Percentiles rank a stretch among this genome's conserved stretches.
These are phyloP conservation scores for Ditylenchus dipsaci DNA, from an alignment of 1,140 invertebrate genomes.

Conservation along the genomic window DNA sequence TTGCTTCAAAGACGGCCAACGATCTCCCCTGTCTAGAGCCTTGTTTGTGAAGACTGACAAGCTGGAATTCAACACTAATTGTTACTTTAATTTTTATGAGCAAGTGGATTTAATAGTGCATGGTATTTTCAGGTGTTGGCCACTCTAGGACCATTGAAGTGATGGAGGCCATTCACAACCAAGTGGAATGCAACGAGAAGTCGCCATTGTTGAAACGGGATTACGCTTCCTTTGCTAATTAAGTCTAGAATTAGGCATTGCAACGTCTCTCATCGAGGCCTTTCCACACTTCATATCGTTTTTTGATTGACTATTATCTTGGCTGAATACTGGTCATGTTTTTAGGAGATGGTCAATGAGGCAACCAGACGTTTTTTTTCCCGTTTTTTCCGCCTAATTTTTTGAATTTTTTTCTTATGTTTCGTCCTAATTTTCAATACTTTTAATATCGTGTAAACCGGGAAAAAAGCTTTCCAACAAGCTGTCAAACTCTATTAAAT, in stretches of 20 bases:
- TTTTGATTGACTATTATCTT: background rate
- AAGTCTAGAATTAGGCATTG: background rate
- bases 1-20: conserved; percentile 55
- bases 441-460: no score
- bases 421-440: no score
- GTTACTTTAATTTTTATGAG: conserved; percentile 40
- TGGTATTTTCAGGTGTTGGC: conserved; percentile 42
- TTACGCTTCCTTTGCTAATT: conserved; percentile 49
- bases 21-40: conserved; percentile 52
- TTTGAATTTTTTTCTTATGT: background rate
- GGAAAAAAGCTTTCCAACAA: no score
- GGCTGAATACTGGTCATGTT: background rate
- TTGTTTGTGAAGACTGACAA: conserved; percentile 57
- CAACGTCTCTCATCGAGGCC: background rate
- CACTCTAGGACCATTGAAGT: conserved; percentile 57
- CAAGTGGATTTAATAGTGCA: background rate
- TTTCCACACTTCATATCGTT: no score
- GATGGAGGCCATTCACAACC: conserved; percentile 51
- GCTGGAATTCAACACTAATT: conserved; percentile 54
- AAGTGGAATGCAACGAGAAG: conserved; percentile 43
- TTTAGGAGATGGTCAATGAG: background rate
- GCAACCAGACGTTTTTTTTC: background rate
- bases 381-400: background rate
- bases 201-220: conserved; percentile 51
- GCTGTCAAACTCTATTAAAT: no score